phyloP scores from a whole-genome alignment of 2,113 vertebrate species.

The Chloroceryle aenea region DNA sequence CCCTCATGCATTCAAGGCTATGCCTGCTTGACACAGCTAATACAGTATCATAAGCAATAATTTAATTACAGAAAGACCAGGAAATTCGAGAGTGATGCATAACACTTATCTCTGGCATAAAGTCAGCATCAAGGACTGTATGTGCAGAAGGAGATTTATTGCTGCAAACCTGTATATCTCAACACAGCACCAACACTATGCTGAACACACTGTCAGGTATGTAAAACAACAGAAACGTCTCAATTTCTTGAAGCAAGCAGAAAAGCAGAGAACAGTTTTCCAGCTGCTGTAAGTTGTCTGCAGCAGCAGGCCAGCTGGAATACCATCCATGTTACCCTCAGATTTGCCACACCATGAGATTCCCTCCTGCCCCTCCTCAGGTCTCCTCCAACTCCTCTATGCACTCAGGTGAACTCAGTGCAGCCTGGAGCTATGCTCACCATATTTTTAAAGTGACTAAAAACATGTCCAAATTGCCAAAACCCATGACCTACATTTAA shows the following conservation, averaged over 20 bases:
- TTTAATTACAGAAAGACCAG: background rate
- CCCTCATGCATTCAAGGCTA: background rate
- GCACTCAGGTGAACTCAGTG: background rate
- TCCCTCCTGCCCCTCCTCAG: background rate
- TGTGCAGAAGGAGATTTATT: background rate
- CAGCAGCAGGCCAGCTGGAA: background rate
- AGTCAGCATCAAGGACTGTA: background rate
- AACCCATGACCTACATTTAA: conserved; percentile 28
- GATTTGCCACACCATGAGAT: background rate
- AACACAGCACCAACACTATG: background rate
- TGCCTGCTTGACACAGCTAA: background rate
- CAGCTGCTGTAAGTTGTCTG: background rate
- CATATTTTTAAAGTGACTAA: background rate
- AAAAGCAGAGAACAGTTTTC: background rate
- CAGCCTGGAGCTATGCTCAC: background rate
- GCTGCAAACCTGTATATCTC: background rate
- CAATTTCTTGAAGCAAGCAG: background rate
- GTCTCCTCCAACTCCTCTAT: background rate
- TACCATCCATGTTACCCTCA: accelerated
- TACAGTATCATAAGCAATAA: background rate
- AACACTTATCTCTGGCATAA: background rate
- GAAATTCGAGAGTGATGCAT: background rate
- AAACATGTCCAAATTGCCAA: background rate
- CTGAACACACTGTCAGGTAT: background rate
- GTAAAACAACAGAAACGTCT: background rate